These are phyloP conservation scores for Sinohyriopsis cumingii DNA, from an alignment of 2,888 invertebrate species.

Conservation along the genomic window DNA sequence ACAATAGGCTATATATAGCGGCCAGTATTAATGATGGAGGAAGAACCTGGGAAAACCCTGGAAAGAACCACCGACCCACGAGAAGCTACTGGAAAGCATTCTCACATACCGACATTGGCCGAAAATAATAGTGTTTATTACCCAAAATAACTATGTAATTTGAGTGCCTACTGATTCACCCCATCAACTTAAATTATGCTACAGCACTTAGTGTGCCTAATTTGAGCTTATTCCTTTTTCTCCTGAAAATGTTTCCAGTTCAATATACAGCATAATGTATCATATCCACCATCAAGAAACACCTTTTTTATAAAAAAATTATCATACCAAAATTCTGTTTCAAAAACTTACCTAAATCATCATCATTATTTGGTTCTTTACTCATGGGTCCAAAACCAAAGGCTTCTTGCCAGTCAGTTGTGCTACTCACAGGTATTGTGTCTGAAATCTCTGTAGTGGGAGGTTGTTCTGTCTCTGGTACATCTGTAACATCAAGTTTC, in stretches of 20 bases:
- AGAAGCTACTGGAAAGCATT: too few species aligned
- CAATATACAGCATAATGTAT: too few species aligned
- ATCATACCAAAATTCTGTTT: background rate
- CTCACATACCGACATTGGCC: too few species aligned
- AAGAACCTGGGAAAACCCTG: too few species aligned
- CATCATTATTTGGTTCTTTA: conserved; percentile 44
- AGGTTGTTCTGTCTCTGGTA: conserved; percentile 44
- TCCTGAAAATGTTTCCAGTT: too few species aligned
- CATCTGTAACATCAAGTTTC: conserved; percentile 35
- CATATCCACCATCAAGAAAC: too few species aligned
- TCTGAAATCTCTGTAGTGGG: conserved; percentile 63
- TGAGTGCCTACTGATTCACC: background rate
- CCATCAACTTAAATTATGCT: background rate
- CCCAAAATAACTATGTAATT: background rate
- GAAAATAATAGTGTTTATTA: too few species aligned
- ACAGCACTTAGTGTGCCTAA: too few species aligned
- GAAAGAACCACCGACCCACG: too few species aligned
- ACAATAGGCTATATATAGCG: too few species aligned
- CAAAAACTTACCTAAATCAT: conserved; percentile 61
- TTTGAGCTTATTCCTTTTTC: too few species aligned
- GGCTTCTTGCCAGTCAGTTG: conserved; percentile 83
- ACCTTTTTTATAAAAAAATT: background rate
- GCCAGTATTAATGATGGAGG: too few species aligned
- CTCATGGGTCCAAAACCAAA: conserved; percentile 69
- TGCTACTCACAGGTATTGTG: conserved; percentile 76